A percentile compares a stretch with the other conserved stretches of the same genome.
Evolutionary conservation across 2,888 invertebrate genomes (phyloP).

Genomic region (Galeopsomyia nigrocyanea): DNA sequence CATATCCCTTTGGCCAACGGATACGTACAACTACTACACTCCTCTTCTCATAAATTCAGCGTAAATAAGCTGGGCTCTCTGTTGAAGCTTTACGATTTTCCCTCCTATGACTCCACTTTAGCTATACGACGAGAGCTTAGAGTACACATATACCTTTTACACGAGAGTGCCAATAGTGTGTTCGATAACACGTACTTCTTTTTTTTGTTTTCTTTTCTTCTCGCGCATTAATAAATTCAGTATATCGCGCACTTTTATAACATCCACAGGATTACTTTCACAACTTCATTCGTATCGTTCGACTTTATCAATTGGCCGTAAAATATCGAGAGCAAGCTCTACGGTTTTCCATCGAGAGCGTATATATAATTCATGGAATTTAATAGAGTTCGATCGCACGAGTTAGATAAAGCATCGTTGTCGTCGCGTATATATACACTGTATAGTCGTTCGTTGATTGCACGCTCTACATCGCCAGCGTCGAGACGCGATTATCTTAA

Average conservation of each 20-base stretch:
- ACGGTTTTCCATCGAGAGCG: slow-evolving; percentile 11
- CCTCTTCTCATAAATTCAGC: slow-evolving; percentile 23
- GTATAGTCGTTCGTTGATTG: too few relatives aligned
- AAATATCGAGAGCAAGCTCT: too few relatives aligned
- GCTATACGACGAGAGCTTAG: slow-evolving; percentile 11
- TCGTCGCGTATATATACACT: too few relatives aligned
- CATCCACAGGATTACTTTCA: too few relatives aligned
- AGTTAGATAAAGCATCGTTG: not conserved
- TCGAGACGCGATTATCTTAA: slow-evolving; percentile 6
- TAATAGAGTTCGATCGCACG: slow-evolving; percentile 5
- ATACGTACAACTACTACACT: not conserved
- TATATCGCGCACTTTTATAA: too few relatives aligned
- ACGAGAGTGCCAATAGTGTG: too few relatives aligned
- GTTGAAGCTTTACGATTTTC: slow-evolving; percentile 16
- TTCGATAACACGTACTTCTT: too few relatives aligned
- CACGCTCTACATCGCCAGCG: not conserved
- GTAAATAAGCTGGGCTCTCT: slow-evolving; percentile 17
- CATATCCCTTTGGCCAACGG: not conserved
- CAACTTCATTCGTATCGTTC: too few relatives aligned
- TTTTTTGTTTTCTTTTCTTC: too few relatives aligned
- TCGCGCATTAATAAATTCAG: too few relatives aligned
- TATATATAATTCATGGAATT: not conserved
- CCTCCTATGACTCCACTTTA: slow-evolving; percentile 20
- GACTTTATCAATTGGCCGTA: too few relatives aligned
- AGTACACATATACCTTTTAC: too few relatives aligned